These are phyloP conservation scores for Sminthopsis crassicaudata DNA, from an alignment of 2,113 vertebrate genomes.

Conservation along the genomic window DNA sequence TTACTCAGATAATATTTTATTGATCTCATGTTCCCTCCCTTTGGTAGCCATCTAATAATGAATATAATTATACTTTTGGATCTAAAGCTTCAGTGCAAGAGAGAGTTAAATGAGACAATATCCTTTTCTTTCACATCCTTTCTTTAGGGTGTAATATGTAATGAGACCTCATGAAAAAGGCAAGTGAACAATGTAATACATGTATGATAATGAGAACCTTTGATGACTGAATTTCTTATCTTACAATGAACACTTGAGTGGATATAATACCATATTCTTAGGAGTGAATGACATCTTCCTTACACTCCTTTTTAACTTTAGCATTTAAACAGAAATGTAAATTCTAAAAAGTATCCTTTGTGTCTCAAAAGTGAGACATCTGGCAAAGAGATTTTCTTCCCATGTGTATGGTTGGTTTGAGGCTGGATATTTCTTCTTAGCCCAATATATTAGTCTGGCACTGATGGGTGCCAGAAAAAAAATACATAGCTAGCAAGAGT, in stretches of 20 bases:
- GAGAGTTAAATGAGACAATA: background rate
- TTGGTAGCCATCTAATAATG: background rate
- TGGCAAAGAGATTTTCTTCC: constrained; percentile 59
- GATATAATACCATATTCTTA: background rate
- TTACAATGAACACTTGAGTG: background rate
- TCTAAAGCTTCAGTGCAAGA: background rate
- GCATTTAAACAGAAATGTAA: background rate
- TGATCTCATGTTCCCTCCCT: background rate
- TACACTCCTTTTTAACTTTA: background rate
- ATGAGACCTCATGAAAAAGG: background rate
- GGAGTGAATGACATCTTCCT: constrained; percentile 4
- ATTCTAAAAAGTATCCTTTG: constrained; percentile 21
- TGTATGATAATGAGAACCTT: background rate
- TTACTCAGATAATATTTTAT: background rate
- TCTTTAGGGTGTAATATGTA: background rate
- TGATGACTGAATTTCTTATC: background rate
- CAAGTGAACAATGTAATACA: background rate
- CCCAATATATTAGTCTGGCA: constrained; percentile 9
- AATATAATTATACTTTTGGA: background rate
- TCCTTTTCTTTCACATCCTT: background rate
- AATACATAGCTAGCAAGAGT: background rate
- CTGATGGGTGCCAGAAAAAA: constrained; percentile 7
- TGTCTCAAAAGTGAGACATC: constrained; percentile 43
- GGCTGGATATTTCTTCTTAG: background rate
- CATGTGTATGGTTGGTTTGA: constrained; percentile 29